phyloP scores from a whole-genome alignment of 2,888 invertebrate genomes.

The Spisula solida region DNA sequence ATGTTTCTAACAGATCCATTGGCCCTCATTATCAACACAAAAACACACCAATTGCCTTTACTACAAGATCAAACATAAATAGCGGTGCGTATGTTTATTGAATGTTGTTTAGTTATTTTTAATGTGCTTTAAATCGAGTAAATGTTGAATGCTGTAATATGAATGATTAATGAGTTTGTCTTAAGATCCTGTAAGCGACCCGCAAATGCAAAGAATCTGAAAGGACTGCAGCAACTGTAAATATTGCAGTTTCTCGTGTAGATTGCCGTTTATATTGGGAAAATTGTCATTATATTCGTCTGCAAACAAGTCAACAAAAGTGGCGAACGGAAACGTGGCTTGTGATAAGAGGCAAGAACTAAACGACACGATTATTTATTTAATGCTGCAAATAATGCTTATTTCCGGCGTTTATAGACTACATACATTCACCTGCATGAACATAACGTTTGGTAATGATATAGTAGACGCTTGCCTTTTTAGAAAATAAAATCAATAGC shows the following conservation, averaged over 20 bases:
- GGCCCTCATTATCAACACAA: too few relatives aligned
- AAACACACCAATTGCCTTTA: too few relatives aligned
- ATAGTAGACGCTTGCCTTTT: background rate
- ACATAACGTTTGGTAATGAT: background rate
- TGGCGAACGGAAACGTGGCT: background rate
- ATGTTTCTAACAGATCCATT: background rate
- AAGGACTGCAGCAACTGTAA: background rate
- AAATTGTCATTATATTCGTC: conserved; percentile 4
- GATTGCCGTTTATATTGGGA: background rate
- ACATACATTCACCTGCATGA: conserved; percentile 2
- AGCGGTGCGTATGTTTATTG: too few relatives aligned
- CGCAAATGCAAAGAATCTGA: background rate
- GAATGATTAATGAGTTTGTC: background rate
- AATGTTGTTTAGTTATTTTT: background rate
- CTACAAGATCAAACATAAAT: too few relatives aligned
- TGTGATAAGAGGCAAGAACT: background rate
- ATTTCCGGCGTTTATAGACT: conserved; percentile 23
- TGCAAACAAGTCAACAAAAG: conserved; percentile 17
- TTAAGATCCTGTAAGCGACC: background rate
- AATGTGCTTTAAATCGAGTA: background rate
- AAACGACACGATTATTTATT: conserved; percentile 25
- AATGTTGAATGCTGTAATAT: background rate
- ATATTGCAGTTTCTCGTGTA: background rate
- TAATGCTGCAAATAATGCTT: conserved; percentile 6
- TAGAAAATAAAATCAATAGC: background rate